Evolutionary conservation across 2,888 invertebrate genomes (phyloP), one percentile per base, ranked within the genome.

Genomic region (Dromius quadrimaculatus): DNA sequence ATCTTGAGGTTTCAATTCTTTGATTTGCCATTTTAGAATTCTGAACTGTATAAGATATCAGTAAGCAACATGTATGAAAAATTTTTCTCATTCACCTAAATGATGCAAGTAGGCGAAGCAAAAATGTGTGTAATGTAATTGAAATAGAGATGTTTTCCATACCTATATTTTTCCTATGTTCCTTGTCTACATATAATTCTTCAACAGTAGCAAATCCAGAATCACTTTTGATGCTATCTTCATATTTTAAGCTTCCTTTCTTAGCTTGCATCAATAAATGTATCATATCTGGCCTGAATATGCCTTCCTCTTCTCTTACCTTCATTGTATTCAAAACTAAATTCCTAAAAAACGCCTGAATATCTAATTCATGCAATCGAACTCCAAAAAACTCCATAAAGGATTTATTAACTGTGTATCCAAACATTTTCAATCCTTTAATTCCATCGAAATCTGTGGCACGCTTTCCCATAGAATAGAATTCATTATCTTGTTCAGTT

Each of bases 201-300:
- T 74, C 72, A 6, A 74, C 74, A 23, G 74, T 74, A 5, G 74
- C 74, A 61, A 74, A 74, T 9, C 74, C 72, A 9, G 61, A 34
- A 23, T 71, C 61, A 34, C 17, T 57, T 11, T 57, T 57, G 17
- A 15, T 32, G 13, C 15, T 36, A 20, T 41, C 45, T 15, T 70
- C 71, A 9, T 69, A 41, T 34, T 65, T 61, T 2, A 73, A 50
- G n/a, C 43, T 15, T 22, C 83, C 83, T 77, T 82, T 82, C 62
- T 82, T 83, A 6, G 85, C 84, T 74, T 86, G 83, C 81, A 86
- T 82, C 1, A 86, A 77, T 6, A 86, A 74, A 41, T 86, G 83
- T 19, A 86, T 84, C 84, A 86, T 85, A 17, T 73, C 73, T 6
- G 72, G 73, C 38, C 73, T 28, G 17, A 70, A 11, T 36, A 73